Evolutionary conservation across 2,113 vertebrate genomes (phyloP), one percentile per base, ranked within the genome.

Genomic region (Sapajus apella): DNA sequence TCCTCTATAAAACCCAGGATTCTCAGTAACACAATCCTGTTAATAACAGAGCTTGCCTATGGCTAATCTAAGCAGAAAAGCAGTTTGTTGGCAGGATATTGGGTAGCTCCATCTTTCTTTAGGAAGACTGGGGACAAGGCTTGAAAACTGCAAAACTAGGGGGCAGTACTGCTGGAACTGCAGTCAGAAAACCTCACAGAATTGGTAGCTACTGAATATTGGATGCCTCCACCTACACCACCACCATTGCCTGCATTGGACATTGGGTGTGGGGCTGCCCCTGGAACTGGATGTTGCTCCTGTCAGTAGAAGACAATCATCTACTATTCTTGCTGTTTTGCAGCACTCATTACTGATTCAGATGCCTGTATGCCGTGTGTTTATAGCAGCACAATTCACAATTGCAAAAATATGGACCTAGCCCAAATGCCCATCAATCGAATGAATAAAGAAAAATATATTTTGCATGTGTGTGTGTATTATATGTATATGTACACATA

Each of bases 11-110:
- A n/a, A 77, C 10, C 73, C 61, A 94, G 52, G 50, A 93, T 55
- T 87, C 35, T 87, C 87, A 66, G 37, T 94, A 89, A 96, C 43
- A 93, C 4, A 45, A 17, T 35, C 40, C 8, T 6, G 17, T 86
- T 75, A 82, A 13, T 82, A 83, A 61, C 50, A 96, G 92, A 87
- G 90, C 35, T 90, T 83, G 83, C 56, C 64, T 58, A 9, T 86
- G 52, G 45, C 37, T 50, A 52, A 85, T 40, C 95, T 52, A 83
- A 90, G 68, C 61, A 68, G 84, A 93, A 91, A 95, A 92, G 45
- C 27, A 47, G 32, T 52, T 90, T 70, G 50, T n/a, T 79, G 45
- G 73, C 1, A 61, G 52, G 35, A 70, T 87, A 70, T 92, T 87
- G 47, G 14, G 56, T 70, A 93, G 45, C 25, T 87, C 25, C n/a